Evolutionary conservation across 2,113 vertebrate genomes (phyloP), one percentile per base, ranked within the genome.

Genomic region (Numenius arquata): DNA sequence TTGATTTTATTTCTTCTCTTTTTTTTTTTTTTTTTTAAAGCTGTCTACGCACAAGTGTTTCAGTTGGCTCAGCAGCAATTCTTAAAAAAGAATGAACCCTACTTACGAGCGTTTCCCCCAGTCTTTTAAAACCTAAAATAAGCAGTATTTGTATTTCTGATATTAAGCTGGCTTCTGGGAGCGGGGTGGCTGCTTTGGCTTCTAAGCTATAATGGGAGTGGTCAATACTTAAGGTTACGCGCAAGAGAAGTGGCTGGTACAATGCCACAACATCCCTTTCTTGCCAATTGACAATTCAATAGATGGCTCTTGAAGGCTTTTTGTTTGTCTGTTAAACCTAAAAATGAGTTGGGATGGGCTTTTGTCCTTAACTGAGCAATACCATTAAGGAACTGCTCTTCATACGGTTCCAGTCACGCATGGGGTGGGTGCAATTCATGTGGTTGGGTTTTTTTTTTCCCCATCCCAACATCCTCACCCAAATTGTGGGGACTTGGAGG

Each of bases 41-140:
- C 91, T 77, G 83, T 93, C 91, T 80, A 61, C 83, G 87, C 95
- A 96, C 93, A 97, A 77, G 89, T 87, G 63, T 83, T 95, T 87
- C 83, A 43, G 56, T 70, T 76, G 48, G 63, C 70, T 90, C 34
- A 47, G 52, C 45, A 86, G 56, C 48, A 72, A 15, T 90, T 62
- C 26, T n/a, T 83, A 50, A 83, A 82, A 48, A 58, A 56, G 12
- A 84, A 38, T 75, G 76, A 86, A 78, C 65, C 63, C 12, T 58
- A 29, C 27, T 80, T 94, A 65, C 2, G 58, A 48, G 63, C 62
- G 15, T 86, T 92, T 52, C 52, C 75, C 79, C 75, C 29, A 26
- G 45, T 74, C 83, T 93, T 82, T 72, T 89, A 53, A 67, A 89
- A 89, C 45, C 48, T 67, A 84, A 90, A 80, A 84, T 92, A 76